phyloP scores from a whole-genome alignment of 2,888 invertebrate species.

The Cephalotes varians region DNA sequence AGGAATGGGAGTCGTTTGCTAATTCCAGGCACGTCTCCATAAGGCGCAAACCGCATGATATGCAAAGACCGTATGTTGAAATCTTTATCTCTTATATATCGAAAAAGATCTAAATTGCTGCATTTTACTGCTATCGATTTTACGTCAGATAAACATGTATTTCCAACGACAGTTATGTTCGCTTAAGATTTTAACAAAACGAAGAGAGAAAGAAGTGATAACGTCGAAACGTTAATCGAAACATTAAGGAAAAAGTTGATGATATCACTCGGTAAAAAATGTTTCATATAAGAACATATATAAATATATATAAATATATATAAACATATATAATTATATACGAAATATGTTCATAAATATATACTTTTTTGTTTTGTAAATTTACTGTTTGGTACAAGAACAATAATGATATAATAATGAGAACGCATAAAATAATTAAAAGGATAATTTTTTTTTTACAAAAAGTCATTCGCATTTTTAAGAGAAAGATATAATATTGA shows the following conservation, averaged over 20 bases:
- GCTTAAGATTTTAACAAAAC: background rate
- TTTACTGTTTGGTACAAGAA: no score
- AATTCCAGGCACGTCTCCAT: conserved; percentile 22
- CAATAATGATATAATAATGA: no score
- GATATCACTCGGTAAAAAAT: no score
- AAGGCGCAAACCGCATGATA: conserved; percentile 7
- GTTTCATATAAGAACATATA: no score
- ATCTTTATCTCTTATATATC: background rate
- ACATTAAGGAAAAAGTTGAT: background rate
- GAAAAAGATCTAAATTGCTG: background rate
- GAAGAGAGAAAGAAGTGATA: background rate
- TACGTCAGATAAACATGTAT: background rate
- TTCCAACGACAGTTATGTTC: background rate
- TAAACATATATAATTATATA: no score
- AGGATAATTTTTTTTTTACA: no score
- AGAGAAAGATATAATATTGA: background rate
- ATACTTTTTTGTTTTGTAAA: no score
- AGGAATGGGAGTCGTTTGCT: conserved; percentile 16
- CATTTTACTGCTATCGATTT: background rate
- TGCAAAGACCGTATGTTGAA: background rate
- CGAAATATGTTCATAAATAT: no score
- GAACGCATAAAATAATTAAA: no score
- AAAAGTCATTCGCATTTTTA: background rate
- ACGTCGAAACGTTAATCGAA: background rate
- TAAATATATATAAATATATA: no score